These are phyloP conservation scores for Gallinago jamesoni DNA, from an alignment of 2,113 vertebrate genomes.

Conservation along the genomic window DNA sequence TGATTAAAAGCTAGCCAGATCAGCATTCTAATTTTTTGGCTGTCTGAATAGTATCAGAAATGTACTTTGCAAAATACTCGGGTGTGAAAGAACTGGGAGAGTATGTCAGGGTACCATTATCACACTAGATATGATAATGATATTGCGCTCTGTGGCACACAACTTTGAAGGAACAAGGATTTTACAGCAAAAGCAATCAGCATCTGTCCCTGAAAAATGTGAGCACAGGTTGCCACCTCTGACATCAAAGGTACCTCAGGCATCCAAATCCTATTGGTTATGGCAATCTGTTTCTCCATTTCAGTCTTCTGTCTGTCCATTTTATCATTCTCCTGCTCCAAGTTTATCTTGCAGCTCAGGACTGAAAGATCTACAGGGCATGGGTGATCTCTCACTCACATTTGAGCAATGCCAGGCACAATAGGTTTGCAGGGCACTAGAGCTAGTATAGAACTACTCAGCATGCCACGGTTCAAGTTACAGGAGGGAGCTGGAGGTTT, in stretches of 20 bases:
- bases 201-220: not conserved
- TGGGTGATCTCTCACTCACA: not conserved
- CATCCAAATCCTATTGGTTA: not conserved
- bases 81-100: not conserved
- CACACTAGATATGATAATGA: not conserved
- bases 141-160: not conserved
- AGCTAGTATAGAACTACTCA: not conserved
- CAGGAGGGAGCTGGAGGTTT: not conserved
- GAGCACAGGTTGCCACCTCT: not conserved
- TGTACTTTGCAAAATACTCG: not conserved
- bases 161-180: not conserved
- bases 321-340: not conserved
- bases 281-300: not conserved
- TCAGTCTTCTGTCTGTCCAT: not conserved
- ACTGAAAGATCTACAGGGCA: not conserved
- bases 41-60: not conserved
- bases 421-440: accelerated
- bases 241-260: not conserved
- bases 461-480: not conserved
- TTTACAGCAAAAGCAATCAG: not conserved
- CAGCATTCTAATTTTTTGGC: not conserved
- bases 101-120: not conserved
- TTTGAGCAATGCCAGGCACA: not conserved
- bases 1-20: not conserved
- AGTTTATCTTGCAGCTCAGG: not conserved